Conservation (phyloP, 2,797 vertebrate species). For the Saxicola maurus region DNA sequence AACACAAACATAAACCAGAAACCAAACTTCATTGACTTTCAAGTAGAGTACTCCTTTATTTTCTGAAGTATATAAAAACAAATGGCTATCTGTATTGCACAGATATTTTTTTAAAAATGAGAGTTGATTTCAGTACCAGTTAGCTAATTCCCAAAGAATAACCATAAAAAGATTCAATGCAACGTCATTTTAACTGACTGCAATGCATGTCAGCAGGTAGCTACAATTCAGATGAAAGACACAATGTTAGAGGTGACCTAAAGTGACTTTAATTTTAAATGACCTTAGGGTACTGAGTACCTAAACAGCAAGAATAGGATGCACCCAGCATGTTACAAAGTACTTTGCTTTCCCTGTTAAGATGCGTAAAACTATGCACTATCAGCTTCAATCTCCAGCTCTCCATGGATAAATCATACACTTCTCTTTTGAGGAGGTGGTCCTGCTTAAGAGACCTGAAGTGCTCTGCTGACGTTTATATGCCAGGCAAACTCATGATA, state of each 20-base stretch:
- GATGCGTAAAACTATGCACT: neutral
- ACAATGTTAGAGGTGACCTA: constrained; percentile 11
- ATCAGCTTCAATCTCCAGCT: neutral
- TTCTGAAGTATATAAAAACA: constrained; percentile 31
- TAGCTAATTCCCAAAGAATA: constrained; percentile 19
- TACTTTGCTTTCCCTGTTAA: neutral
- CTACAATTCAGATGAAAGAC: neutral
- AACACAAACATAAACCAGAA: constrained; percentile 41
- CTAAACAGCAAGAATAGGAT: neutral
- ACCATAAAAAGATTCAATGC: constrained; percentile 8
- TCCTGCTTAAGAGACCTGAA: neutral
- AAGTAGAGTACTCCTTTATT: neutral
- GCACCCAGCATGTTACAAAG: neutral
- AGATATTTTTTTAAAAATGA: constrained; percentile 34
- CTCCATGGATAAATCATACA: neutral
- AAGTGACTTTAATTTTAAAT: neutral
- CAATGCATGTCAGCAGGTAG: neutral
- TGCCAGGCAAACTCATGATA: neutral
- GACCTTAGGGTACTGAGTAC: neutral
- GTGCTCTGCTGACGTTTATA: neutral
- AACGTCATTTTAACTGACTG: neutral
- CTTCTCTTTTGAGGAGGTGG: neutral
- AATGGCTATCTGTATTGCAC: neutral
- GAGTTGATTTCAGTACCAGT: constrained; percentile 18
- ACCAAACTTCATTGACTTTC: neutral